phyloP scores from a whole-genome alignment of 2,797 vertebrate species.

The Sebastes paucispinis region DNA sequence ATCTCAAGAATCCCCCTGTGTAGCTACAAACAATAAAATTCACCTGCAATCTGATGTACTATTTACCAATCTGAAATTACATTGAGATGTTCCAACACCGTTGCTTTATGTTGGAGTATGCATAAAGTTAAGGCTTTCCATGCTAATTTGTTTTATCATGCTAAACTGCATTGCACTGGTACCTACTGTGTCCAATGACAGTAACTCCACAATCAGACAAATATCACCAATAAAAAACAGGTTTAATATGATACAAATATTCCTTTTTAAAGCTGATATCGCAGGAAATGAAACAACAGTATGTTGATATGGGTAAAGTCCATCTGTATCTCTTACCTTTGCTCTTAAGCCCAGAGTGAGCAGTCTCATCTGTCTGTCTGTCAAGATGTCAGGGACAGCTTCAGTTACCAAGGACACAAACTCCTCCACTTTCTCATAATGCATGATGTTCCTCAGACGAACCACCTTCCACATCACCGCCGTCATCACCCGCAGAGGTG shows the following conservation, averaged over 20 bases:
- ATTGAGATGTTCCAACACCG: too few species aligned
- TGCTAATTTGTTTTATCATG: neutral
- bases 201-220: neutral
- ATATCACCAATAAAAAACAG: neutral
- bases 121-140: neutral
- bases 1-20: neutral
- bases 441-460: conserved; percentile 47
- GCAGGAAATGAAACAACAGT: neutral
- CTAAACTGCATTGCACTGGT: neutral
- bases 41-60: too few species aligned
- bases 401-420: conserved; percentile 70
- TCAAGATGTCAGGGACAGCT: conserved; percentile 65
- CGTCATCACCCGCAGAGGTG: conserved; percentile 66
- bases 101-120: neutral
- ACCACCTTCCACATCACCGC: conserved; percentile 71
- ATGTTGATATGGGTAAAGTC: accelerated
- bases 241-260: neutral
- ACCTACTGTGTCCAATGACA: neutral
- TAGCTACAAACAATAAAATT: too few species aligned
- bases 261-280: neutral
- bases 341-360: conserved; percentile 69
- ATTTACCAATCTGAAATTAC: too few species aligned
- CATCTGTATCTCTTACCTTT: conserved; percentile 46
- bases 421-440: conserved; percentile 70
- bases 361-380: conserved; percentile 48